Percentiles rank a stretch among this genome's conserved stretches.
Conservation (phyloP, 2,113 vertebrate species). For the Notarius lentiginosus region DNA sequence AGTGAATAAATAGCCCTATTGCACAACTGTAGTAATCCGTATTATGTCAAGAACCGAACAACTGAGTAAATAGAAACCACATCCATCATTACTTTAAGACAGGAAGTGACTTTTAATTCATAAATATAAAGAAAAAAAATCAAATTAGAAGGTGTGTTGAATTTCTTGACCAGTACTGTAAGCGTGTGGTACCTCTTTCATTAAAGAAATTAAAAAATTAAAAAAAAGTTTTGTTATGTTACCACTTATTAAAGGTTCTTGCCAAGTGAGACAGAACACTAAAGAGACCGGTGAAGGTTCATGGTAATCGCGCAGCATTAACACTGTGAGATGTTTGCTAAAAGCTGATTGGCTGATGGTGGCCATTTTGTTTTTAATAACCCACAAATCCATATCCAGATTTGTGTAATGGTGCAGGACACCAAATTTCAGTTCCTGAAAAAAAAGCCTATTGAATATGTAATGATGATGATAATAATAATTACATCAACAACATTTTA, state of each 20-base stretch:
- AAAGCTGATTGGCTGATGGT: not conserved
- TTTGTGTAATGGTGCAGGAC: not conserved
- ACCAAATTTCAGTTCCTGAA: not conserved
- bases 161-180: too few relatives aligned
- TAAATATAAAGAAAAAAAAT: too few relatives aligned
- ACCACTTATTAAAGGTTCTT: not conserved
- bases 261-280: not conserved
- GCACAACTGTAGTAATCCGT: too few relatives aligned
- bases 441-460: not conserved
- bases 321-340: not conserved
- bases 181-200: too few relatives aligned
- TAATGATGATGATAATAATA: not conserved
- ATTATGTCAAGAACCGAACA: too few relatives aligned
- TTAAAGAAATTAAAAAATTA: too few relatives aligned
- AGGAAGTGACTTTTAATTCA: too few relatives aligned
- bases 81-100: too few relatives aligned
- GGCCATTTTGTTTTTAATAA: not conserved
- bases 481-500: not conserved
- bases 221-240: not conserved
- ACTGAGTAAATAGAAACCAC: too few relatives aligned
- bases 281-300: not conserved
- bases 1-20: too few relatives aligned
- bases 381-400: too few relatives aligned
- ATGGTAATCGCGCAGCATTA: not conserved
- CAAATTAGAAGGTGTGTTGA: too few relatives aligned